These are phyloP conservation scores for Clarias batrachus DNA, from an alignment of 2,113 vertebrate genomes.

Conservation along the genomic window DNA sequence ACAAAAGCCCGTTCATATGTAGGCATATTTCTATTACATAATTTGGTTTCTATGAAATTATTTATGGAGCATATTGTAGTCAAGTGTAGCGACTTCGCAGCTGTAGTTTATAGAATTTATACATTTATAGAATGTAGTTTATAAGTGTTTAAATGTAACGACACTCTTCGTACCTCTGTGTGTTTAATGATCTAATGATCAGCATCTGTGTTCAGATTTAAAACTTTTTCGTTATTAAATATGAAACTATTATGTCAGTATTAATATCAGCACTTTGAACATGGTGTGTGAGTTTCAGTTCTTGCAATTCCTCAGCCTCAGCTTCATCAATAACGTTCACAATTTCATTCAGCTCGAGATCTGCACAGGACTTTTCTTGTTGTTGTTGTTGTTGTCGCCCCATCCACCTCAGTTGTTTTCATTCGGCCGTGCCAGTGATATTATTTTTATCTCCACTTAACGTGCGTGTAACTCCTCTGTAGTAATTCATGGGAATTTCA, in stretches of 20 bases:
- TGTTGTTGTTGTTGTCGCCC: too few relatives aligned
- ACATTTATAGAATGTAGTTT: too few relatives aligned
- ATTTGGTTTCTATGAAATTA: background rate
- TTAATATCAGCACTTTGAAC: background rate
- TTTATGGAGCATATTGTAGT: background rate
- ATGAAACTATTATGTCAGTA: background rate
- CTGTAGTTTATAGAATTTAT: background rate
- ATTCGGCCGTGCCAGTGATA: too few relatives aligned
- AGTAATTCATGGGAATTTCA: too few relatives aligned
- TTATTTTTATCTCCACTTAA: too few relatives aligned
- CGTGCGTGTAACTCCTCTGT: too few relatives aligned
- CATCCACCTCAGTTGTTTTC: too few relatives aligned
- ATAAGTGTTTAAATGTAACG: background rate
- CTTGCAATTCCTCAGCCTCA: background rate
- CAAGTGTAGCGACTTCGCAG: background rate
- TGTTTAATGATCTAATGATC: background rate
- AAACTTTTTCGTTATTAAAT: background rate
- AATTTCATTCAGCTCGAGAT: too few relatives aligned
- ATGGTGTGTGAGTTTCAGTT: background rate
- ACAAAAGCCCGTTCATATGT: constrained; percentile 20
- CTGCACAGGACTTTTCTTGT: background rate
- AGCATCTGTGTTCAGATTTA: background rate
- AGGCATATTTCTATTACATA: constrained; percentile 11
- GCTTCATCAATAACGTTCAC: too few relatives aligned
- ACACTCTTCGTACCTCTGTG: background rate